Percentiles rank a stretch among this genome's conserved stretches.
phyloP scores from a whole-genome alignment of 2,113 vertebrate genomes.

The Nothobranchius kuhntae region DNA sequence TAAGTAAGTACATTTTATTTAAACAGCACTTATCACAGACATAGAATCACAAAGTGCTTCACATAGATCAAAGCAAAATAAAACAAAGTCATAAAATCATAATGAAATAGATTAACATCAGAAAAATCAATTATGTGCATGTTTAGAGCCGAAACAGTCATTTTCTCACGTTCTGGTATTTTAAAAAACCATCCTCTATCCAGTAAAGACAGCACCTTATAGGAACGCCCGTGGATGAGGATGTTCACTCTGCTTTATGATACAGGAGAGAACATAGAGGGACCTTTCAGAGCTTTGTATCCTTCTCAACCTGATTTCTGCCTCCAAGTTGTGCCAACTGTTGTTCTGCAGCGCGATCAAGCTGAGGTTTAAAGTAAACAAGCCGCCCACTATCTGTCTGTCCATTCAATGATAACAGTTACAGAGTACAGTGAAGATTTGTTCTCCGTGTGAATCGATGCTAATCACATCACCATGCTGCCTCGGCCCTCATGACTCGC shows the following conservation, averaged over 20 bases:
- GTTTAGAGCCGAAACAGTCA: not conserved
- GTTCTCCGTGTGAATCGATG: slow-evolving; percentile 63
- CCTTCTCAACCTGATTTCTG: slow-evolving; percentile 25
- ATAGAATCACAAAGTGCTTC: no score
- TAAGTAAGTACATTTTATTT: no score
- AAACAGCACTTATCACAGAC: no score
- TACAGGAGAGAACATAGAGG: slow-evolving; percentile 7
- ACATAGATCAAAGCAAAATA: no score
- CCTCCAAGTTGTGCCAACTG: slow-evolving; percentile 6
- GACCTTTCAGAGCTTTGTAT: slow-evolving; percentile 8
- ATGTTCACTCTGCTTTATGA: slow-evolving; percentile 7
- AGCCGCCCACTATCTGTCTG: slow-evolving; percentile 55
- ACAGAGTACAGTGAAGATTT: slow-evolving; percentile 45
- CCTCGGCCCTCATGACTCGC: slow-evolving; percentile 39
- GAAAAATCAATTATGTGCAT: no score
- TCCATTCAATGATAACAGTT: slow-evolving; percentile 50
- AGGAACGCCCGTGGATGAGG: slow-evolving; percentile 12
- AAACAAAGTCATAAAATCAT: no score
- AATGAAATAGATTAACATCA: no score
- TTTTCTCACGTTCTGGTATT: not conserved
- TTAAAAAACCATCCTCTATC: not conserved
- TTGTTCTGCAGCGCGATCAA: slow-evolving; percentile 26
- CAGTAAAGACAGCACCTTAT: not conserved
- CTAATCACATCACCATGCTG: slow-evolving; percentile 64
- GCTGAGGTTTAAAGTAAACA: slow-evolving; percentile 51